phyloP scores from a whole-genome alignment of 2,888 invertebrate genomes.

The Pandemis corylana region DNA sequence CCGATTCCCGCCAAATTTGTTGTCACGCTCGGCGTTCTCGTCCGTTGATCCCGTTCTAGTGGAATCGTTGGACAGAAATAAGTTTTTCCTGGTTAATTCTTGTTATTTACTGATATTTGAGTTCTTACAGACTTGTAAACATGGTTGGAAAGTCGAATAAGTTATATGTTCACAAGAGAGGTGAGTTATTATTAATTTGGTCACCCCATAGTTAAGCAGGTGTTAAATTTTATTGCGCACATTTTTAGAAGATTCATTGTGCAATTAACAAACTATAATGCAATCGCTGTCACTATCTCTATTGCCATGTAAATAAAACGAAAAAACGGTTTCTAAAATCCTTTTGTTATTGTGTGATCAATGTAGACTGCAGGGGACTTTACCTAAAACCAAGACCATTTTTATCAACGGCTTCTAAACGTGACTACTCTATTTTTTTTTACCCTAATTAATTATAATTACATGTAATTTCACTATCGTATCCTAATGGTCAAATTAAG shows the following conservation, averaged over 20 bases:
- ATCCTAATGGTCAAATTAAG: too few species aligned
- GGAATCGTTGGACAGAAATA: background rate
- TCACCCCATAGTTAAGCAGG: background rate
- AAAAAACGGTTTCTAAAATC: too few species aligned
- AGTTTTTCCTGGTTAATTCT: slow-evolving; percentile 1
- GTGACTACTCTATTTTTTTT: too few species aligned
- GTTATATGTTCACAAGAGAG: slow-evolving; percentile 80
- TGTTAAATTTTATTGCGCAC: background rate
- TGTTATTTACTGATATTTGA: background rate
- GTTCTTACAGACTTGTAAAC: slow-evolving; percentile 41
- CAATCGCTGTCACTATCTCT: background rate
- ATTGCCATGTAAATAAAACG: background rate
- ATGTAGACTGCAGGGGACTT: too few species aligned
- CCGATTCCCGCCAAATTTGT: slow-evolving; percentile 33
- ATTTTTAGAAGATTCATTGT: background rate
- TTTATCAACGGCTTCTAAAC: too few species aligned
- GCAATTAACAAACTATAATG: background rate
- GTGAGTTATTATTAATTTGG: slow-evolving; percentile 56
- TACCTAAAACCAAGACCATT: too few species aligned
- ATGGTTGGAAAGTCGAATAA: slow-evolving; percentile 80
- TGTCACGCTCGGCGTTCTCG: slow-evolving; percentile 25
- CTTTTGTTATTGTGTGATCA: too few species aligned
- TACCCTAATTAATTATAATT: too few species aligned
- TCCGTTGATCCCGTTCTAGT: slow-evolving; percentile 6
- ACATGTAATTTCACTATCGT: too few species aligned